A percentile compares a stretch with the other conserved stretches of the same genome.
Evolutionary conservation across 2,797 vertebrate species (phyloP).

Genomic region (Chelidonichthys spinosus): DNA sequence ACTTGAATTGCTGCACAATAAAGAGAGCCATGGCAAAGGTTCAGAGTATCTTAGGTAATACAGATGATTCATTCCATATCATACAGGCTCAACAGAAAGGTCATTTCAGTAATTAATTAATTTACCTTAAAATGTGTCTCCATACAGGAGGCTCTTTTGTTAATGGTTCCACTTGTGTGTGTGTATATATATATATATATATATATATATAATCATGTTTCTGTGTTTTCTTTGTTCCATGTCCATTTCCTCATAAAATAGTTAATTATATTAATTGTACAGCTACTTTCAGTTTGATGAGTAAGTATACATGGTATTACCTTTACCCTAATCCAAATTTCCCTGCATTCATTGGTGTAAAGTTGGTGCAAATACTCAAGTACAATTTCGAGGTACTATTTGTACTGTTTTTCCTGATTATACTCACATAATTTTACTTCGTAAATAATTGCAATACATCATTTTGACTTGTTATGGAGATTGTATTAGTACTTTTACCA

Average conservation of each 20-base stretch:
- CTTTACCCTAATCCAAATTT: neutral
- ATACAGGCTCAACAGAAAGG: conserved; percentile 13
- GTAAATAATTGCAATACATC: neutral
- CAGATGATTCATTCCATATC: conserved; percentile 15
- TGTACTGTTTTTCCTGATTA: neutral
- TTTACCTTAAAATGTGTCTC: conserved; percentile 24
- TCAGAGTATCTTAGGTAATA: conserved; percentile 21
- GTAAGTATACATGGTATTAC: too few relatives aligned
- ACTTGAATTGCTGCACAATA: conserved; percentile 14
- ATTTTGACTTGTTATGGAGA: neutral
- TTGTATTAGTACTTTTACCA: neutral
- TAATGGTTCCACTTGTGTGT: neutral
- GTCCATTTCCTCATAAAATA: neutral
- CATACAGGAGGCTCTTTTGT: conserved; percentile 3
- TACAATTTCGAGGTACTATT: neutral
- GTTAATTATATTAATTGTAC: neutral
- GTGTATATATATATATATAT: too few relatives aligned
- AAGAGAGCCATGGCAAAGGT: conserved; percentile 14
- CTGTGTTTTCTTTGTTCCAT: neutral
- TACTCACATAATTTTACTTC: neutral
- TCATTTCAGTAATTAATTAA: conserved; percentile 15
- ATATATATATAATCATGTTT: too few relatives aligned
- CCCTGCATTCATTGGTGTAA: neutral
- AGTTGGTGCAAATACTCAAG: neutral
- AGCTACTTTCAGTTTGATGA: neutral